Conservation (phyloP, 2,888 invertebrate genomes). For the Orgyia antiqua region DNA sequence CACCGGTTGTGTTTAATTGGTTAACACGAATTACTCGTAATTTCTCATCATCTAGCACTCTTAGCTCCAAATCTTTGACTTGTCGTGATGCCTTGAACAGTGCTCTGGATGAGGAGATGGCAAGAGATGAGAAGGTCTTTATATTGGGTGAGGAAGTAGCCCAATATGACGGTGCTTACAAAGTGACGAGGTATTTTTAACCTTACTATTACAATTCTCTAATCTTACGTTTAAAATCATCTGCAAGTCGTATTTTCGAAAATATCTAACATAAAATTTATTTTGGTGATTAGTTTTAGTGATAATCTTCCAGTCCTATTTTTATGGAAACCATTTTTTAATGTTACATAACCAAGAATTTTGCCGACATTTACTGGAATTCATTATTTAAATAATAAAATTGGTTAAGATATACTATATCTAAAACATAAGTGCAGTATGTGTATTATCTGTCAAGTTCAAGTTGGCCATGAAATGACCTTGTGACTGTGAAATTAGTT, state of each 20-base stretch:
- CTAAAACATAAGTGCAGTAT: no score
- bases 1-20: slow-evolving; percentile 55
- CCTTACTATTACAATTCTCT: slow-evolving; percentile 8
- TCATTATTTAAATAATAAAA: slow-evolving; percentile 4
- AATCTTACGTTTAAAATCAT: not conserved
- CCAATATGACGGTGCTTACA: slow-evolving; percentile 98
- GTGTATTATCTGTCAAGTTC: slow-evolving; percentile 1
- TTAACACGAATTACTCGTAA: slow-evolving; percentile 51
- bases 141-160: slow-evolving; percentile 98
- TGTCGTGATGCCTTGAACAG: slow-evolving; percentile 97
- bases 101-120: slow-evolving; percentile 98
- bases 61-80: slow-evolving; percentile 84
- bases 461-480: no score
- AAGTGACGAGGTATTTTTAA: slow-evolving; percentile 83
- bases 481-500: no score
- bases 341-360: slow-evolving; percentile 55
- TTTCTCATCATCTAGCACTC: slow-evolving; percentile 60
- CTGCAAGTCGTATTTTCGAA: no score
- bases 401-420: not conserved
- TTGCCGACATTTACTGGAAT: slow-evolving; percentile 41
- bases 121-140: slow-evolving; percentile 93
- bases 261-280: no score
- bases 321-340: slow-evolving; percentile 1
- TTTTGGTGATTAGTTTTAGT: not conserved
- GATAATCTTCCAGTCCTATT: not conserved